These are phyloP conservation scores for Euwallacea similis DNA, from an alignment of 1,140 invertebrate genomes.

Conservation along the genomic window DNA sequence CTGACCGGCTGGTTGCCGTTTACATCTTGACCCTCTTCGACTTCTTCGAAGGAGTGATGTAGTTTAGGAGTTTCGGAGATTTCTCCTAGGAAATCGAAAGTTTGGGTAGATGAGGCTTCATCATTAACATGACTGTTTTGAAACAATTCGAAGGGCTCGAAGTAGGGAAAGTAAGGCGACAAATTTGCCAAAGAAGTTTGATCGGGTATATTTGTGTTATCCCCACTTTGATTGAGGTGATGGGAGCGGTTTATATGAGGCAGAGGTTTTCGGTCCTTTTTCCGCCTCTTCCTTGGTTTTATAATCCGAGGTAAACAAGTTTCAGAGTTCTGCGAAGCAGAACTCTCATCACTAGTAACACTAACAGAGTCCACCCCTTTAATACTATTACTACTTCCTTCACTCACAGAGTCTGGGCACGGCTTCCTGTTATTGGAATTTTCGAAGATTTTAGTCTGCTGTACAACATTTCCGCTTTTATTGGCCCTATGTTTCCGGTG, in stretches of 20 bases:
- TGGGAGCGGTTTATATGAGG: conserved; percentile 48
- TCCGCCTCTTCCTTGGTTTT: conserved; percentile 83
- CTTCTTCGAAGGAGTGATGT: conserved; percentile 54
- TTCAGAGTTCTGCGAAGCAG: conserved; percentile 70
- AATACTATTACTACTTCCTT: conserved; percentile 72
- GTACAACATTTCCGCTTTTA: conserved; percentile 41
- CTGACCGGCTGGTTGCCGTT: conserved; percentile 53
- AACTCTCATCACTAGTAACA: conserved; percentile 76
- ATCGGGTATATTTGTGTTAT: too few species aligned
- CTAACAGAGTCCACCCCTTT: conserved; percentile 64
- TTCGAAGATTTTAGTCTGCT: conserved; percentile 33
- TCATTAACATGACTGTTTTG: not conserved
- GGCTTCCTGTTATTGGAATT: conserved; percentile 50
- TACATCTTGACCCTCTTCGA: conserved; percentile 51
- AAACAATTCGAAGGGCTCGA: conserved; percentile 30
- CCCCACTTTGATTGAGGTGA: conserved; percentile 30
- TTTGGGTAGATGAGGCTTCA: not conserved
- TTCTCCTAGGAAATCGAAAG: conserved; percentile 17
- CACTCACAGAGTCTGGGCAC: conserved; percentile 65
- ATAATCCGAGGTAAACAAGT: conserved; percentile 83
- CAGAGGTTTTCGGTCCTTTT: conserved; percentile 80
- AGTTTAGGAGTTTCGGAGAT: conserved; percentile 48
- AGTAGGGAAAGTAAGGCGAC: conserved; percentile 13
- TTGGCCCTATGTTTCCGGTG: conserved; percentile 47
- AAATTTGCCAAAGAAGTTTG: not conserved